Conservation (phyloP, 2,113 vertebrate genomes). For the Ictidomys tridecemlineatus region DNA sequence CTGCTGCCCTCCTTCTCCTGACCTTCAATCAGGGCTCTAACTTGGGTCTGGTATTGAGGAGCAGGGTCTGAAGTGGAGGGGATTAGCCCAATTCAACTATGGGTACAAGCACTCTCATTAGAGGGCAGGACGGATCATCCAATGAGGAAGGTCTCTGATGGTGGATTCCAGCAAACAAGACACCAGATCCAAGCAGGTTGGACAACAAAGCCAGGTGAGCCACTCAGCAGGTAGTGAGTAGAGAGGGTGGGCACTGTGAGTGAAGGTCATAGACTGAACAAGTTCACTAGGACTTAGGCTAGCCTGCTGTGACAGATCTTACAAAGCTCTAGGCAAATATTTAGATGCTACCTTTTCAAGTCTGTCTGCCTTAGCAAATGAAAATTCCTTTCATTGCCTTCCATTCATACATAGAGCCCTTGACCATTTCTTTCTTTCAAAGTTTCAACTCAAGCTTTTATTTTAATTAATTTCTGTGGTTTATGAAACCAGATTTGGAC, state of each 20-base stretch:
- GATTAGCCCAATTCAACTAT: not conserved
- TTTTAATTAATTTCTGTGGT: not conserved
- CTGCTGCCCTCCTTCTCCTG: not conserved
- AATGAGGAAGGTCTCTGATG: not conserved
- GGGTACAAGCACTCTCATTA: too few relatives aligned
- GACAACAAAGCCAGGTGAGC: not conserved
- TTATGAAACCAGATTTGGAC: not conserved
- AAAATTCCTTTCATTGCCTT: not conserved
- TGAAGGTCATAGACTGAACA: not conserved
- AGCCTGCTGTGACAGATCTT: not conserved
- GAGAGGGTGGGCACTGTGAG: not conserved
- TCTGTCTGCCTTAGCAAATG: not conserved
- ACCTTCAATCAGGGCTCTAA: not conserved
- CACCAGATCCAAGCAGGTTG: too few relatives aligned
- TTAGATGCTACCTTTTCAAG: not conserved
- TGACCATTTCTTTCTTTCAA: not conserved
- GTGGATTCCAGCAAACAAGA: not conserved
- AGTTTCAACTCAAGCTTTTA: not conserved
- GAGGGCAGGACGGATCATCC: not conserved
- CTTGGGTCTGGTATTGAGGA: fast-evolving
- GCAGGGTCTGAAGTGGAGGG: not conserved
- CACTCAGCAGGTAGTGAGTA: not conserved
- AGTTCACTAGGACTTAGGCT: not conserved
- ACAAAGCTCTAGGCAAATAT: not conserved
- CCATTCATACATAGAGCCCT: not conserved